Base-by-base conservation (phyloP, 2,113 vertebrate genomes). In the Typhlomys cinereus region DNA sequence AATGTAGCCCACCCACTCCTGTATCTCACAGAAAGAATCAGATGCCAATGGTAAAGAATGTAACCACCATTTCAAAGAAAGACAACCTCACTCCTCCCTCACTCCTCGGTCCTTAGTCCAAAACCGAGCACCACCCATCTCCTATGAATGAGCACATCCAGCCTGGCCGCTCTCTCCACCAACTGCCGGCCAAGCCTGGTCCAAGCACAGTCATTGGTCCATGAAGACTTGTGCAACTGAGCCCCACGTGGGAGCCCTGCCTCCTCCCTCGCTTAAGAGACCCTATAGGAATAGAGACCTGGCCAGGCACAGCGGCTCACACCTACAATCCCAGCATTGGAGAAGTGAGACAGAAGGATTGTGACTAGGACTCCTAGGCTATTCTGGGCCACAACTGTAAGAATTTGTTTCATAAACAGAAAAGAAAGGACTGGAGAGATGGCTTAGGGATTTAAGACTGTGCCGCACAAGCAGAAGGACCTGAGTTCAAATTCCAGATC, bases 181-280 rank as follows among this genome's bases (percentile, higher is more conserved):
- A 23, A 0, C 12, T 79, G 31, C 25, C 41, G 44, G 27, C 73
- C 71, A 80, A 48, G 10, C 15, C 78, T 48, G n/a, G n/a, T n/a
- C 44, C 44, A 12, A n/a, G 36, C 83, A 31, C 36, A 15, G 1
- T 11, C 54, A 15, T 29, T 7, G 57, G 1, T n/a, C 46, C 1
- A 18, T 61, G 7, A 27, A 21, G 74, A 5, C 2, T 2, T 6
- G 1, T 2, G 64, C 29, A 50, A 5, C 14, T 18, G 4, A 2
- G 4, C 4, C 66, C 79, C 2, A 13, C 9, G 7, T 18, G n/a
- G 34, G 46, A 52, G 29, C 20, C 29, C 62, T 27, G 15, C 39
- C 23, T 34, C 44, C 61, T 39, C 44, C n/a, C 34, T 8, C 13
- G 39, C 44, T 57, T 59, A 17, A 48, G 29, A 84, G 36, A 36